Evolutionary conservation across 2,888 invertebrate genomes (phyloP).

Genomic region (Autographa gamma): DNA sequence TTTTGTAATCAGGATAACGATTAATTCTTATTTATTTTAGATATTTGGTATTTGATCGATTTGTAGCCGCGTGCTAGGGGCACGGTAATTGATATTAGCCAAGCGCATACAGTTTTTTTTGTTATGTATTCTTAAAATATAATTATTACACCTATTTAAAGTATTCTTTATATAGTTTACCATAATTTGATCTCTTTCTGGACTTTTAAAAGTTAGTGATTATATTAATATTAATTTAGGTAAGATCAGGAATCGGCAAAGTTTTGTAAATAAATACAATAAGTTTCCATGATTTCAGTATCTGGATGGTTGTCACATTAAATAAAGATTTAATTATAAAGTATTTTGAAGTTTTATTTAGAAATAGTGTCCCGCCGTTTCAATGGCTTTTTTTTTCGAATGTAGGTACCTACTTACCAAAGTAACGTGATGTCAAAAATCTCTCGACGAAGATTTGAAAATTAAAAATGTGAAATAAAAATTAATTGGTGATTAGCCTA

Average conservation of each 20-base stretch:
- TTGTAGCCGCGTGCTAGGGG: no score
- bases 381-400: no score
- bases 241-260: not conserved
- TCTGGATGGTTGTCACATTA: conserved; percentile 48
- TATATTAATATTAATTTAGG: not conserved
- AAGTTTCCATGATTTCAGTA: conserved; percentile 48
- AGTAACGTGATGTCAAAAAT: no score
- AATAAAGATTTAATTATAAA: conserved; percentile 38
- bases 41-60: no score
- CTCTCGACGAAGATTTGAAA: no score
- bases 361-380: conserved; percentile 4
- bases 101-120: no score
- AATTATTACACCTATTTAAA: not conserved
- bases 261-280: conserved; percentile 31
- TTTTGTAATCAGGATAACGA: no score
- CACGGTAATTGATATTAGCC: no score
- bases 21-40: no score
- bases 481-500: no score
- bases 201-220: conserved; percentile 27
- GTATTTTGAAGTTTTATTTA: conserved; percentile 26
- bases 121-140: not conserved
- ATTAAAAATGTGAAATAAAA: no score
- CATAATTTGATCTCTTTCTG: conserved; percentile 3
- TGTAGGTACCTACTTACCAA: no score
- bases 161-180: not conserved